Conservation (phyloP, 2,888 invertebrate species). For the Argyra leucocephala region DNA sequence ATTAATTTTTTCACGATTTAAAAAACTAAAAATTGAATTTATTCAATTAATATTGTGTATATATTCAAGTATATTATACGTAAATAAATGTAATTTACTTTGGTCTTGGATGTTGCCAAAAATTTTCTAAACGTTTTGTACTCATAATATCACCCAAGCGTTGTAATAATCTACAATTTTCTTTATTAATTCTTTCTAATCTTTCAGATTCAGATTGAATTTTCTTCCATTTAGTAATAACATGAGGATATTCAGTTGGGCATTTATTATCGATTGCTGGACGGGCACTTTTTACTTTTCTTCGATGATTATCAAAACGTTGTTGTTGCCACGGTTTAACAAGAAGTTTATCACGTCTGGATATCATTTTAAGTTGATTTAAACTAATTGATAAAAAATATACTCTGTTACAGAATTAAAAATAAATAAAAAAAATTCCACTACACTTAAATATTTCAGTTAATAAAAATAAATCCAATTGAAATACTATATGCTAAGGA, state of each 20-base stretch:
- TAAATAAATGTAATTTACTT: conserved; percentile 37
- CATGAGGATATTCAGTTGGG: conserved; percentile 56
- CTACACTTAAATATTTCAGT: background rate
- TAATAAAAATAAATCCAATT: background rate
- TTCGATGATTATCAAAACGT: conserved; percentile 58
- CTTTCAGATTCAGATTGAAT: conserved; percentile 60
- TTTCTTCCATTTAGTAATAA: conserved; percentile 59
- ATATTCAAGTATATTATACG: too few species aligned
- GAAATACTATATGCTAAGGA: background rate
- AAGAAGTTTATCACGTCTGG: conserved; percentile 59
- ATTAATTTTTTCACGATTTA: conserved; percentile 39
- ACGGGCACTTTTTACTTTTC: conserved; percentile 56
- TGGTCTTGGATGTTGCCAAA: conserved; percentile 55
- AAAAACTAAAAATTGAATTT: conserved; percentile 29
- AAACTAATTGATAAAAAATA: background rate
- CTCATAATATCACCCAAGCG: conserved; percentile 57
- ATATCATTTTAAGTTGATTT: conserved; percentile 48
- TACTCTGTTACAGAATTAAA: background rate
- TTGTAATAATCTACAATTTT: conserved; percentile 60
- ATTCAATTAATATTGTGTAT: background rate
- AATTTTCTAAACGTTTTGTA: conserved; percentile 57
- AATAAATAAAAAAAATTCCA: background rate
- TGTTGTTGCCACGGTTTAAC: conserved; percentile 62
- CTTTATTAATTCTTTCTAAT: conserved; percentile 52
- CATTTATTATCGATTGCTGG: conserved; percentile 58